A percentile compares a stretch with the other conserved stretches of the same genome.
These are phyloP conservation scores for Porites lutea DNA, from an alignment of 64 coral and sea anemone species.

Conservation along the genomic window DNA sequence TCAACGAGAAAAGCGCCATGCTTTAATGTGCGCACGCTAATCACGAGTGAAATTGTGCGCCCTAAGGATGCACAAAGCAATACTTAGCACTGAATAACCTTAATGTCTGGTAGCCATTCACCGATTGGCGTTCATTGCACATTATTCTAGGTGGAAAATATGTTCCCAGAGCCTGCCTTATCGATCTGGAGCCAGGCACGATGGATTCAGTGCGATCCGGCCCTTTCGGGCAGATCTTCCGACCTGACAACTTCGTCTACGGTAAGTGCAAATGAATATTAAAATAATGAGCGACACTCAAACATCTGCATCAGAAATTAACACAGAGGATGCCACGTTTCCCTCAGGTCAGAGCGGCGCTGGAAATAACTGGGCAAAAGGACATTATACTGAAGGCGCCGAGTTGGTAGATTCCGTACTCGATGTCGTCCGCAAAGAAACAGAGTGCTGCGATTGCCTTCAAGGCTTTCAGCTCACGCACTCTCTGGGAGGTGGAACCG, in stretches of 20 bases:
- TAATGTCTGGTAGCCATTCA: background rate
- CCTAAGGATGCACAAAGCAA: too few species aligned
- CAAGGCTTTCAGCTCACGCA: conserved; percentile 81
- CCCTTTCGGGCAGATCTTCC: conserved; percentile 74
- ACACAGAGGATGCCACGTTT: background rate
- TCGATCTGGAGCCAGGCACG: conserved; percentile 75
- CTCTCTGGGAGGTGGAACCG: conserved; percentile 69
- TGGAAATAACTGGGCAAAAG: conserved; percentile 80
- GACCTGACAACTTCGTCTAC: conserved; percentile 69
- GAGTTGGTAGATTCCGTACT: conserved; percentile 76
- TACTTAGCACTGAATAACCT: too few species aligned
- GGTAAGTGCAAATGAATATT: conserved; percentile 16
- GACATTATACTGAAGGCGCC: conserved; percentile 78
- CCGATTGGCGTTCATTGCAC: conserved; percentile 6
- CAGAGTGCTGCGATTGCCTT: conserved; percentile 71
- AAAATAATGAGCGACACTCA: too few species aligned
- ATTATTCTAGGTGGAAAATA: conserved; percentile 77
- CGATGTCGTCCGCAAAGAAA: conserved; percentile 70
- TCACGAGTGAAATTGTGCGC: too few species aligned
- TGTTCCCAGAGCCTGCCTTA: conserved; percentile 60
- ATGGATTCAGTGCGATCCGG: conserved; percentile 79
- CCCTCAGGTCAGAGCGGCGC: conserved; percentile 69
- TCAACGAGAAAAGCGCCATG: too few species aligned
- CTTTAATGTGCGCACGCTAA: too few species aligned
- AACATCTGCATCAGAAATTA: background rate